Conservation (phyloP, 2,888 invertebrate genomes). For the Cetonia aurata region DNA sequence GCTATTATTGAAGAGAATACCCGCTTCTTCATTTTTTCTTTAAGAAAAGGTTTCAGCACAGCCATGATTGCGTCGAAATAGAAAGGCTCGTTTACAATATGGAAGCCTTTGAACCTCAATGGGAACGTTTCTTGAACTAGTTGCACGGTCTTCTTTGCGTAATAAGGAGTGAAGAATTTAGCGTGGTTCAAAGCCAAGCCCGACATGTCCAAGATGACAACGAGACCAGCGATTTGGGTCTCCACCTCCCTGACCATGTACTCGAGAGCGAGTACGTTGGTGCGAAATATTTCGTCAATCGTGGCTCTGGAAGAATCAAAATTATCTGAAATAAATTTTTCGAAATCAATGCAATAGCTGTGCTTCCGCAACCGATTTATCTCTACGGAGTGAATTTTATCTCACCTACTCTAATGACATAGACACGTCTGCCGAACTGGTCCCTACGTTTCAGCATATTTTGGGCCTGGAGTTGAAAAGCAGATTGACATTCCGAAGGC, state of each 20-base stretch:
- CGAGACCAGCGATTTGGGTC: conserved; percentile 73
- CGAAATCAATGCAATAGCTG: neutral
- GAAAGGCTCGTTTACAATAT: conserved; percentile 67
- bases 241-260: conserved; percentile 69
- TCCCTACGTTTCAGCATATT: conserved; percentile 64
- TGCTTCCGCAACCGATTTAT: neutral
- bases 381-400: conserved; percentile 15
- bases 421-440: conserved; percentile 65
- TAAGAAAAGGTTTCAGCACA: conserved; percentile 86
- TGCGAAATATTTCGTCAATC: conserved; percentile 69
- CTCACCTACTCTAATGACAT: conserved; percentile 66
- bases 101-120: conserved; percentile 67
- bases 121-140: conserved; percentile 69
- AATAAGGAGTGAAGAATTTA: conserved; percentile 68
- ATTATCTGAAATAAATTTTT: conserved; percentile 61
- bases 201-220: conserved; percentile 65
- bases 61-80: conserved; percentile 70
- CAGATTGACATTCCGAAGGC: conserved; percentile 61
- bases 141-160: conserved; percentile 66
- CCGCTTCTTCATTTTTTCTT: conserved; percentile 82
- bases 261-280: conserved; percentile 69
- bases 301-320: conserved; percentile 66
- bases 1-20: conserved; percentile 63
- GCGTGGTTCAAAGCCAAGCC: conserved; percentile 68
- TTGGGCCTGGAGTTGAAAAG: conserved; percentile 66